phyloP scores from a whole-genome alignment of 2,113 vertebrate genomes.

The human (Homo sapiens) region GRCh38 chr17:34449001-34449500 shows the following conservation, averaged over 20 bases:
- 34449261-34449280: too few species aligned
- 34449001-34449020: constrained; percentile 43
- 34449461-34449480: too few species aligned
- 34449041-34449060: constrained; percentile 68
- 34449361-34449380: background rate
- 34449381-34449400: background rate
- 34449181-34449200: background rate
- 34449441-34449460: background rate
- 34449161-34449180: background rate
- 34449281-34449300: background rate
- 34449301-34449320: background rate
- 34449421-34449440: background rate
- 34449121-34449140: background rate
- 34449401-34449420: background rate
- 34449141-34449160: background rate
- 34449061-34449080: constrained; percentile 68
- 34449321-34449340: background rate
- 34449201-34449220: background rate
- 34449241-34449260: background rate
- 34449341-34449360: too few species aligned
- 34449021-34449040: constrained; percentile 66
- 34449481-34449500: too few species aligned
- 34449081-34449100: background rate
- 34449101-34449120: background rate
- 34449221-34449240: background rate